Percentiles rank a stretch among this genome's conserved stretches.
These are phyloP conservation scores for Dione juno DNA, from an alignment of 2,888 invertebrate species.

Conservation along the genomic window DNA sequence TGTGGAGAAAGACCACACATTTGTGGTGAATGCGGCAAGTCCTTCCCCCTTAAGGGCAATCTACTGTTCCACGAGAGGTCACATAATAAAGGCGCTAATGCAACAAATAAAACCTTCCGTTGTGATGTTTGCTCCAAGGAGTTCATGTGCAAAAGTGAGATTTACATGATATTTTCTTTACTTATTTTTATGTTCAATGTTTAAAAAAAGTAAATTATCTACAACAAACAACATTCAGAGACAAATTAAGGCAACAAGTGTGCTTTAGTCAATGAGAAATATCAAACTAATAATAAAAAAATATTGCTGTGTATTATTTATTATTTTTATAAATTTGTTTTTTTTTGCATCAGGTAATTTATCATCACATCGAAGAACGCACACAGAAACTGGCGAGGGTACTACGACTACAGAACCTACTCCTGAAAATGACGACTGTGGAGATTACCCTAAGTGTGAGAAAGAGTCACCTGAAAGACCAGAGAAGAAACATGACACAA, in stretches of 20 bases:
- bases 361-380: slow-evolving; percentile 91
- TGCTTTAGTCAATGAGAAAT: too few relatives aligned
- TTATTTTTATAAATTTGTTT: background rate
- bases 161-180: background rate
- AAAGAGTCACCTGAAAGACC: slow-evolving; percentile 60
- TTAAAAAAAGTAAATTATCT: background rate
- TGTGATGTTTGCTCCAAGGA: slow-evolving; percentile 94
- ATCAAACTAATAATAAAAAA: too few relatives aligned
- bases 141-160: slow-evolving; percentile 91
- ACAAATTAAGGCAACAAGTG: too few relatives aligned
- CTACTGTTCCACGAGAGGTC: slow-evolving; percentile 93
- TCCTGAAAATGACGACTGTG: slow-evolving; percentile 57
- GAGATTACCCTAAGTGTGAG: slow-evolving; percentile 67
- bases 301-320: too few relatives aligned
- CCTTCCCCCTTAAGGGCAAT: slow-evolving; percentile 93
- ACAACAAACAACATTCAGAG: background rate
- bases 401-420: slow-evolving; percentile 60
- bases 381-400: slow-evolving; percentile 80
- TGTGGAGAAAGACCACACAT: slow-evolving; percentile 91
- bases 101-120: slow-evolving; percentile 87
- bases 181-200: background rate
- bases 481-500: slow-evolving; percentile 66
- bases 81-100: slow-evolving; percentile 88
- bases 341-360: slow-evolving; percentile 82
- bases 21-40: slow-evolving; percentile 93